Evolutionary conservation across 2,888 invertebrate genomes (phyloP).

Genomic region (Drosophila buzzatii): DNA sequence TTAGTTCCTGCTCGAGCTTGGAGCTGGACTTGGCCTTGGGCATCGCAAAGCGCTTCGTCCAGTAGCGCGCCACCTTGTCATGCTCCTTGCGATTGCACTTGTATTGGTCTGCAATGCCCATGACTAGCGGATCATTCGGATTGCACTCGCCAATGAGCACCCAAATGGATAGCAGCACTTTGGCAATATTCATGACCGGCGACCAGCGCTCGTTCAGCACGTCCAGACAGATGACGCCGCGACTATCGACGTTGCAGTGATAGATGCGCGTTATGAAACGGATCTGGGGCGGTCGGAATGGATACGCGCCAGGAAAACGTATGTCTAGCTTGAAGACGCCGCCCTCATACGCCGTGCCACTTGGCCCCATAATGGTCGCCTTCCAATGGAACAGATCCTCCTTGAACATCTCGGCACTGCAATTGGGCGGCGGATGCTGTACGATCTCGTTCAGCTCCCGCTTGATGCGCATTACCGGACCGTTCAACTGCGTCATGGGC

Average conservation of each 20-base stretch:
- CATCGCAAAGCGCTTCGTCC: conserved; percentile 68
- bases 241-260: conserved; percentile 72
- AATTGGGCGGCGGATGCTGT: conserved; percentile 69
- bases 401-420: conserved; percentile 50
- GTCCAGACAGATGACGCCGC: conserved; percentile 67
- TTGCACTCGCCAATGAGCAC: conserved; percentile 69
- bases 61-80: conserved; percentile 62
- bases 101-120: conserved; percentile 68
- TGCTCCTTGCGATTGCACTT: conserved; percentile 65
- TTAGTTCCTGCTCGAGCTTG: background rate
- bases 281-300: conserved; percentile 65
- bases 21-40: conserved; percentile 21
- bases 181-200: conserved; percentile 66
- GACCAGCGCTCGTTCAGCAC: conserved; percentile 73
- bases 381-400: conserved; percentile 61
- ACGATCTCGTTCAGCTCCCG: conserved; percentile 58
- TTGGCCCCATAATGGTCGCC: conserved; percentile 56
- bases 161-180: conserved; percentile 65
- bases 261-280: conserved; percentile 69
- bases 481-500: conserved; percentile 13
- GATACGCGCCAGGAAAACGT: conserved; percentile 58
- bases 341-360: conserved; percentile 60
- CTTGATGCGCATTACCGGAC: conserved; percentile 44
- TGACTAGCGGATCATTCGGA: conserved; percentile 68
- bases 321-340: conserved; percentile 63